phyloP scores from a whole-genome alignment of 2,113 vertebrate species.

The Sorex fumeus region DNA sequence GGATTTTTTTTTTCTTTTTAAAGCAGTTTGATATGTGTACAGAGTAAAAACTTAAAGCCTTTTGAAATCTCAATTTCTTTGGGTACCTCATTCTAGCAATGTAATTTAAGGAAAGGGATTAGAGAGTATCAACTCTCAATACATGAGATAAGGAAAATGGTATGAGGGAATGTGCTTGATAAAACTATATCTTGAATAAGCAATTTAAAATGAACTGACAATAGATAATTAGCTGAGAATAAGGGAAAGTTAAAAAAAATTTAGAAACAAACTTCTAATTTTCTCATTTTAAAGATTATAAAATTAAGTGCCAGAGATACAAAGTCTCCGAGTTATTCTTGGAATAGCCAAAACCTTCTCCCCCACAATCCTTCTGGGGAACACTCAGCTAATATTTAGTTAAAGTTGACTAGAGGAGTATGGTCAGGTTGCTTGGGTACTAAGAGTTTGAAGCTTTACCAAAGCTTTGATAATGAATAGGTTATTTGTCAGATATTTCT shows the following conservation, averaged over 20 bases:
- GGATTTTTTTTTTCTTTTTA: not conserved
- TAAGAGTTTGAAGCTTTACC: constrained; percentile 26
- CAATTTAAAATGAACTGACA: constrained; percentile 45
- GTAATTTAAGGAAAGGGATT: constrained; percentile 35
- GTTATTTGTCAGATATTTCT: constrained; percentile 37
- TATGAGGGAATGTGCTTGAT: not conserved
- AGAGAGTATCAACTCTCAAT: not conserved
- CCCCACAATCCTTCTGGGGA: not conserved
- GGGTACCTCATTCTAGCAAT: not conserved
- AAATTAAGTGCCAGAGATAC: constrained; percentile 25
- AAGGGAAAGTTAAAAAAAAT: constrained; percentile 14
- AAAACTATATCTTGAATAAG: constrained; percentile 7
- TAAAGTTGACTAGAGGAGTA: constrained; percentile 2
- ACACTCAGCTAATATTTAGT: constrained; percentile 1
- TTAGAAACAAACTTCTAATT: constrained; percentile 4
- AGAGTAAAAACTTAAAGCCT: constrained; percentile 43
- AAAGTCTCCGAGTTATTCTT: constrained; percentile 12
- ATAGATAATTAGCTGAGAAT: constrained; percentile 36
- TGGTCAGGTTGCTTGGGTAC: not conserved
- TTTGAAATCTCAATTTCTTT: constrained; percentile 18
- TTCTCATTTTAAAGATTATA: constrained; percentile 47
- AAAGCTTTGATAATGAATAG: constrained; percentile 24
- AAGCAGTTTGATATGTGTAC: not conserved
- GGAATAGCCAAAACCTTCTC: not conserved
- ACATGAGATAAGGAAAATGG: not conserved